Percentiles rank a stretch among this genome's conserved stretches.
phyloP scores from a whole-genome alignment of 2,888 invertebrate genomes.

The Pediacus dermestoides region DNA sequence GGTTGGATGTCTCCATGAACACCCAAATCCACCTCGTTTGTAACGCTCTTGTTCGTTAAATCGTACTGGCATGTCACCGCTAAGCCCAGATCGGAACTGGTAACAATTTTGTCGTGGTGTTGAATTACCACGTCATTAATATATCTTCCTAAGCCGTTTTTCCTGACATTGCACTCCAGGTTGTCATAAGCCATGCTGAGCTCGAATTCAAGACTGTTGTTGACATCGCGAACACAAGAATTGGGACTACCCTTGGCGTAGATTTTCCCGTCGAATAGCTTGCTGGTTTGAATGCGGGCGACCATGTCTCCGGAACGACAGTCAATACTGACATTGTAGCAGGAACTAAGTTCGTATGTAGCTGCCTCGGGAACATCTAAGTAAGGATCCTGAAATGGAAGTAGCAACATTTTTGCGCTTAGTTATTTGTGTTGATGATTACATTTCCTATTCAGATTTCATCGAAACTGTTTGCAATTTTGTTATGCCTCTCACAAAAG shows the following conservation, averaged over 20 bases:
- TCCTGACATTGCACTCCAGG: conserved; percentile 87
- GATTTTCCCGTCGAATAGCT: conserved; percentile 89
- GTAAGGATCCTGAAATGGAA: conserved; percentile 70
- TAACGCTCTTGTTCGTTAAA: conserved; percentile 88
- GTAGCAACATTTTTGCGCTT: neutral
- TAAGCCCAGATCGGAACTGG: conserved; percentile 87
- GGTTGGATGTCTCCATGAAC: conserved; percentile 77
- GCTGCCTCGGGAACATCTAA: conserved; percentile 87
- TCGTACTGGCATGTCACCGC: conserved; percentile 94
- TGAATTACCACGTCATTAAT: conserved; percentile 92
- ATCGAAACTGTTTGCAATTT: too few relatives aligned
- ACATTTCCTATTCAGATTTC: too few relatives aligned
- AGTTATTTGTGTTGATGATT: too few relatives aligned
- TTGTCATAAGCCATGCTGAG: conserved; percentile 89
- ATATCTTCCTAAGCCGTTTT: conserved; percentile 73
- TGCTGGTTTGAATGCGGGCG: conserved; percentile 86
- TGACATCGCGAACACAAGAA: conserved; percentile 86
- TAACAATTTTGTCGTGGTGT: conserved; percentile 93
- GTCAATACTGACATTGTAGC: conserved; percentile 92
- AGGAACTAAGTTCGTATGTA: conserved; percentile 88
- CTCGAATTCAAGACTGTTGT: conserved; percentile 85
- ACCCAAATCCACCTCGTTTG: conserved; percentile 86
- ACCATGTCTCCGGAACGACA: conserved; percentile 92
- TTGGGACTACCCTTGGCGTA: conserved; percentile 93
- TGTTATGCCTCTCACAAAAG: too few relatives aligned